phyloP scores from a whole-genome alignment of 2,113 vertebrate species.

The Platanista minor region DNA sequence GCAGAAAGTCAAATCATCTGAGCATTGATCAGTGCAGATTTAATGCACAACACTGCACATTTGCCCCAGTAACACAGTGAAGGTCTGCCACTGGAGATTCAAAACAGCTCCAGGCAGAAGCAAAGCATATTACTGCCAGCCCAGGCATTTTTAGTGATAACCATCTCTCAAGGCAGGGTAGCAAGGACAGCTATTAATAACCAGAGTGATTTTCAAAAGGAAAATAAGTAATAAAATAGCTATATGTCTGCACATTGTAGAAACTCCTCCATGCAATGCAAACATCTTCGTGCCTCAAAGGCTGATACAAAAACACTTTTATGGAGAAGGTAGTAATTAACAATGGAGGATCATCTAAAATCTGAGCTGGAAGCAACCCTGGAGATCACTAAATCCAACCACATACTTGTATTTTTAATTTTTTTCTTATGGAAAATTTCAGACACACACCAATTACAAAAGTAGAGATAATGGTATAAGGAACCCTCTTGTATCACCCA shows the following conservation, averaged over 20 bases:
- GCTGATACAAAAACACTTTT: background rate
- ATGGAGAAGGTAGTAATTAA: background rate
- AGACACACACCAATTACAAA: background rate
- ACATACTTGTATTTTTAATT: background rate
- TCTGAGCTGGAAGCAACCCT: background rate
- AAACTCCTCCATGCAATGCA: background rate
- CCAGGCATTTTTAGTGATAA: background rate
- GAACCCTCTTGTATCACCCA: background rate
- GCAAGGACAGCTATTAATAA: background rate
- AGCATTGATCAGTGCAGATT: background rate
- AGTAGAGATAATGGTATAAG: background rate
- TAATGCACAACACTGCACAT: background rate
- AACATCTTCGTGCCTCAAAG: background rate
- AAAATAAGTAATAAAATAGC: background rate
- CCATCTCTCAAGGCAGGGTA: background rate
- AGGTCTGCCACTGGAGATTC: background rate
- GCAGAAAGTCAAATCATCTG: conserved; percentile 35
- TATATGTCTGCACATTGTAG: background rate
- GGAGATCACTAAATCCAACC: background rate
- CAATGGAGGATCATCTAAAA: background rate
- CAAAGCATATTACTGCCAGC: background rate
- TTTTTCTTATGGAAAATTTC: background rate
- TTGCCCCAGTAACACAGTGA: background rate
- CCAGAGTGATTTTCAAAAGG: background rate
- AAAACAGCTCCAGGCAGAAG: background rate